These are phyloP conservation scores for Pseudonaja textilis DNA, from an alignment of 2,113 vertebrate species.

Conservation along the genomic window DNA sequence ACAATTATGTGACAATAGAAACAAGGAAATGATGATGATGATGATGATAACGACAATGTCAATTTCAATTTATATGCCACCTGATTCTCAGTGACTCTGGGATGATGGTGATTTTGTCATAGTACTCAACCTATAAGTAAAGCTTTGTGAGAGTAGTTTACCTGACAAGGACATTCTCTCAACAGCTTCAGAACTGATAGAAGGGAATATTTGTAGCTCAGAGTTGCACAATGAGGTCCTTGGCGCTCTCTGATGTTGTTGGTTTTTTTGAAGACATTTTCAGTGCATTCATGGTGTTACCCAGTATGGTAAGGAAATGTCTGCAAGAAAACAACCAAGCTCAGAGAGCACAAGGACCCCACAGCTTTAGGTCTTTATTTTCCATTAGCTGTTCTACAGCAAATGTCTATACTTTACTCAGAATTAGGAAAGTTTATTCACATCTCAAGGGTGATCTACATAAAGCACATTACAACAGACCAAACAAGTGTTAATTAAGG, in stretches of 20 bases:
- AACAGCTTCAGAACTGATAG: background rate
- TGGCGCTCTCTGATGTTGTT: background rate
- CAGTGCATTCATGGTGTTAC: background rate
- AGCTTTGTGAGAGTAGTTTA: background rate
- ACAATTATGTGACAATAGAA: background rate
- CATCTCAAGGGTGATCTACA: background rate
- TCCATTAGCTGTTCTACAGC: background rate
- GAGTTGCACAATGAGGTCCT: background rate
- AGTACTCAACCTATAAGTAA: background rate
- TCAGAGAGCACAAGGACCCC: background rate
- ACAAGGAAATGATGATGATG: background rate
- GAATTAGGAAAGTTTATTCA: background rate
- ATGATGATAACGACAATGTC: background rate
- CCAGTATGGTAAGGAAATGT: background rate
- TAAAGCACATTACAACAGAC: background rate
- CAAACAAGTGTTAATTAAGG: background rate
- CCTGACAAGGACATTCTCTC: background rate
- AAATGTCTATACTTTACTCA: background rate
- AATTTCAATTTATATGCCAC: background rate
- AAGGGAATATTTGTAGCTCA: background rate
- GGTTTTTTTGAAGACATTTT: background rate
- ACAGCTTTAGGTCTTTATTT: background rate
- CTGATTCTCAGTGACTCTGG: background rate
- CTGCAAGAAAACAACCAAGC: background rate
- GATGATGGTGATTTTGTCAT: background rate